Evolutionary conservation across 2,888 invertebrate genomes (phyloP).

Genomic region (Phaedon cochleariae): DNA sequence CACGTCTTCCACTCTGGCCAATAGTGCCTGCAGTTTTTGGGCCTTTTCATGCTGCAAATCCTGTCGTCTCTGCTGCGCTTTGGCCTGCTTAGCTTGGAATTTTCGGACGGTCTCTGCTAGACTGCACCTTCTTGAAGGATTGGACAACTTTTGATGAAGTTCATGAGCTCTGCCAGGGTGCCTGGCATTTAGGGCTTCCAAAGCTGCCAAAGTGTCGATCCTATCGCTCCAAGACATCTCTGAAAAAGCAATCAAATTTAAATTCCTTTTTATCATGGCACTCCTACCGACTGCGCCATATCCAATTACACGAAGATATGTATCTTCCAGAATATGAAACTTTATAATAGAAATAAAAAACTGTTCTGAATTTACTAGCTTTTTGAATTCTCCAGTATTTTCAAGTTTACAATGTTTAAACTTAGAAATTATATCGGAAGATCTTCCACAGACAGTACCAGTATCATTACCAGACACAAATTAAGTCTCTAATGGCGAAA

Average conservation of each 20-base stretch:
- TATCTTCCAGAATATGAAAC: no score
- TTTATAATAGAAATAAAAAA: no score
- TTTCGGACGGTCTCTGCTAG: slow-evolving; percentile 80
- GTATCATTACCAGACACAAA: slow-evolving; percentile 22
- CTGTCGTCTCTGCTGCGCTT: slow-evolving; percentile 88
- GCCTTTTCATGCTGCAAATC: slow-evolving; percentile 85
- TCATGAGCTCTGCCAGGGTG: slow-evolving; percentile 93
- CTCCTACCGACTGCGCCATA: no score
- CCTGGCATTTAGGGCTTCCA: slow-evolving; percentile 82
- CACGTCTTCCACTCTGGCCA: slow-evolving; percentile 86
- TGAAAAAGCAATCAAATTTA: slow-evolving; percentile 33
- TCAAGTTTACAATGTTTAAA: no score
- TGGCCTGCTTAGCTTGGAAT: slow-evolving; percentile 90
- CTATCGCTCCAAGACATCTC: slow-evolving; percentile 87
- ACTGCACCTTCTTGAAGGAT: slow-evolving; percentile 87
- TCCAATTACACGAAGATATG: no score
- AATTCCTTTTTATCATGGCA: no score
- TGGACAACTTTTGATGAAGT: slow-evolving; percentile 92
- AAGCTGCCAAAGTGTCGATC: slow-evolving; percentile 79
- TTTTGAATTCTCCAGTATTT: no score
- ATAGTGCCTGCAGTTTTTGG: slow-evolving; percentile 82
- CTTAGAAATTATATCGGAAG: no score
- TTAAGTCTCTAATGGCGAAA: slow-evolving; percentile 3
- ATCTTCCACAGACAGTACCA: slow-evolving; percentile 22
- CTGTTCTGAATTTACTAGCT: no score